Conservation (phyloP, 2,797 vertebrate species). For the Enteromius viviparus region DNA sequence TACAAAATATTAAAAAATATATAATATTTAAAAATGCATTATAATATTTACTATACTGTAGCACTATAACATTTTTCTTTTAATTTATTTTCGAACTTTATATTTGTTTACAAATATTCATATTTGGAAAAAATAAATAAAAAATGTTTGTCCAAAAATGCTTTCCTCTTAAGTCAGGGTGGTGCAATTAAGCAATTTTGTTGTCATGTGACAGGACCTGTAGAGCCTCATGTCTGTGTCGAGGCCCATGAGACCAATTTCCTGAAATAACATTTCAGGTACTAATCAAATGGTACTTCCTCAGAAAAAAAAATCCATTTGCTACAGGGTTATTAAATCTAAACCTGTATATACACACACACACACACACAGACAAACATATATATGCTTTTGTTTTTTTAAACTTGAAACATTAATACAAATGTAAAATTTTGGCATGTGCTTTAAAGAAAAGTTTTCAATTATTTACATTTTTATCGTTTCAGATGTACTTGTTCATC, state of each 20-base stretch:
- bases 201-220: background rate
- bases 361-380: no score
- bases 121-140: background rate
- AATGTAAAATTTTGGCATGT: background rate
- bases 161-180: background rate
- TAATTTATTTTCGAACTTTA: no score
- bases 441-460: background rate
- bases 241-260: background rate
- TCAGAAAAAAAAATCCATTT: background rate
- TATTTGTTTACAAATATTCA: background rate
- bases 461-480: accelerated
- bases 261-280: background rate
- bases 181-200: no score
- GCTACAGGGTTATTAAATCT: background rate
- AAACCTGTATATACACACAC: no score
- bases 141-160: background rate
- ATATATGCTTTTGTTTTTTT: background rate
- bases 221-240: background rate
- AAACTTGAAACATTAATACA: background rate
- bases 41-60: no score
- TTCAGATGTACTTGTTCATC: background rate
- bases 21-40: no score
- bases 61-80: background rate
- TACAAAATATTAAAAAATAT: background rate
- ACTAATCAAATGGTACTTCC: background rate